These are phyloP conservation scores for Meandrina meandrites DNA, from an alignment of 92 coral and sea anemone genomes.

Conservation along the genomic window DNA sequence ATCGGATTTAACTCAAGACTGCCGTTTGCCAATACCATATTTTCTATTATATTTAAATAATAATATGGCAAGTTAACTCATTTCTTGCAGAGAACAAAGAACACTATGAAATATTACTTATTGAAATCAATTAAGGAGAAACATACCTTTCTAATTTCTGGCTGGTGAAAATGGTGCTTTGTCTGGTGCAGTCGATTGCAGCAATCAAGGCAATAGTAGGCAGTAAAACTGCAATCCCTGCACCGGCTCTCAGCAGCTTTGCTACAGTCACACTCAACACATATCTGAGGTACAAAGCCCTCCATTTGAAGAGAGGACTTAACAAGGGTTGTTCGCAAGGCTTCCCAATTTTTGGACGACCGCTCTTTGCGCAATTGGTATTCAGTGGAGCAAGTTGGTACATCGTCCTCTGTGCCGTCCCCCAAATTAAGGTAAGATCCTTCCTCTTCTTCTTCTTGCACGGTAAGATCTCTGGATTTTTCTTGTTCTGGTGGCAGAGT, in stretches of 20 bases:
- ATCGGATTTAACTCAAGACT: too few relatives aligned
- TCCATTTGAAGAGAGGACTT: not conserved
- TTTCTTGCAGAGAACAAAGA: not conserved
- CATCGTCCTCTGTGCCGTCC: not conserved
- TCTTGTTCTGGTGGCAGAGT: not conserved
- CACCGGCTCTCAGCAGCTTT: not conserved
- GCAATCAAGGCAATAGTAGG: not conserved
- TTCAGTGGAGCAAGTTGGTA: not conserved
- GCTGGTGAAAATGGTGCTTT: slow-evolving; percentile 6
- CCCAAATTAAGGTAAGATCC: not conserved
- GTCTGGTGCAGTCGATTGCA: slow-evolving; percentile 11
- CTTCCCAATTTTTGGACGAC: not conserved
- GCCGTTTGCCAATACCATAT: too few relatives aligned
- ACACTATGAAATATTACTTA: not conserved
- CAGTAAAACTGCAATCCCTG: slow-evolving; percentile 4
- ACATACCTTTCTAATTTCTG: not conserved
- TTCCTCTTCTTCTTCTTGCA: not conserved
- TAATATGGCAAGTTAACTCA: not conserved
- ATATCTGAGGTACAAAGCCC: not conserved
- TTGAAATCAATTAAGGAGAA: not conserved
- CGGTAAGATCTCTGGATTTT: not conserved
- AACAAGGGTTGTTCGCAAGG: not conserved
- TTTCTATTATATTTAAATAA: too few relatives aligned
- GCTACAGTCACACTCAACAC: not conserved
- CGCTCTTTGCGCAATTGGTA: not conserved